A percentile compares a stretch with the other conserved stretches of the same genome.
These are phyloP conservation scores for Phyto melanocephala DNA, from an alignment of 2,888 invertebrate species.

Conservation along the genomic window DNA sequence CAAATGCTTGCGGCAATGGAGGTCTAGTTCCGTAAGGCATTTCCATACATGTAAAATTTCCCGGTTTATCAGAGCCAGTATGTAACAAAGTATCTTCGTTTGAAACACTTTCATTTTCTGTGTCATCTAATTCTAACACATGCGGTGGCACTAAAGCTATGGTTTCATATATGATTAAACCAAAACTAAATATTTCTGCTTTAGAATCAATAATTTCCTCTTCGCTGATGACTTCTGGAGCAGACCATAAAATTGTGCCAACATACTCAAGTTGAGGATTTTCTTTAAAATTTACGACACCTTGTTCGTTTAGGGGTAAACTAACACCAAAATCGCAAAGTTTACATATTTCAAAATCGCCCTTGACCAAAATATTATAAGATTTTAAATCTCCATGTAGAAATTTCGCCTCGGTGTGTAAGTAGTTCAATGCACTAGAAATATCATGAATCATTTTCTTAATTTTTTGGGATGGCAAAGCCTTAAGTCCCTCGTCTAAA, in stretches of 20 bases:
- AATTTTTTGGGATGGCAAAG: conserved; percentile 83
- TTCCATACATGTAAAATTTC: conserved; percentile 58
- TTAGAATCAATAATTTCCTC: conserved; percentile 82
- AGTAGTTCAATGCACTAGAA: conserved; percentile 86
- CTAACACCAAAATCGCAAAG: conserved; percentile 93
- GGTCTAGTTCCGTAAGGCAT: conserved; percentile 83
- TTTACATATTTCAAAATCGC: conserved; percentile 86
- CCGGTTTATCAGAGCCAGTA: neutral
- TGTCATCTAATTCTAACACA: conserved; percentile 73
- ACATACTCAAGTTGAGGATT: conserved; percentile 82
- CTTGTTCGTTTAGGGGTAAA: conserved; percentile 84
- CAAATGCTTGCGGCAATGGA: conserved; percentile 82
- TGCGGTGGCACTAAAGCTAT: conserved; percentile 86
- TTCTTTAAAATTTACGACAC: conserved; percentile 81
- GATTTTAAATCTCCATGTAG: conserved; percentile 93
- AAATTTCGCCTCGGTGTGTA: conserved; percentile 85
- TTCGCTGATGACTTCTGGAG: conserved; percentile 86
- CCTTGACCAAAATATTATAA: conserved; percentile 88
- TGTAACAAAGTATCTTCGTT: conserved; percentile 67
- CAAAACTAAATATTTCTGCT: conserved; percentile 90
- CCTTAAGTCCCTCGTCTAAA: conserved; percentile 80
- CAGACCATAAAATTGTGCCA: conserved; percentile 87
- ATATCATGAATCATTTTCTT: conserved; percentile 85
- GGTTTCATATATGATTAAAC: conserved; percentile 90
- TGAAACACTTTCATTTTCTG: neutral